phyloP scores from a whole-genome alignment of 2,797 vertebrate genomes.

The Channallabes apus region DNA sequence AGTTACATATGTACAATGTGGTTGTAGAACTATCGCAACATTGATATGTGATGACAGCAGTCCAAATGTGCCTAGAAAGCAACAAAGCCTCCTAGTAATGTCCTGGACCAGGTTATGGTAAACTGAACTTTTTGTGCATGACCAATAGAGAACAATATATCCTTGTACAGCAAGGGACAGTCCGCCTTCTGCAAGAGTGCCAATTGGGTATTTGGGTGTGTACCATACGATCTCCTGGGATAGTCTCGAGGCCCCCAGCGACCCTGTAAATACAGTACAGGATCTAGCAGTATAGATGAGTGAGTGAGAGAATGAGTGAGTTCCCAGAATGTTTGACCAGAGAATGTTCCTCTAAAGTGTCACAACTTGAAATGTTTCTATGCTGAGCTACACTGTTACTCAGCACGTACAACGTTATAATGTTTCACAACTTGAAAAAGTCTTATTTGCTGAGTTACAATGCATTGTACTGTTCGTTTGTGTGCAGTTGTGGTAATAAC shows the following conservation, averaged over 20 bases:
- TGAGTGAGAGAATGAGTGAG: no score
- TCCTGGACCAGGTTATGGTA: neutral
- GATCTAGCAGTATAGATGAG: no score
- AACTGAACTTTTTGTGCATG: neutral
- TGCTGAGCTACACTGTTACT: neutral
- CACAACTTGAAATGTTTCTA: neutral
- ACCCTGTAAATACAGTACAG: no score
- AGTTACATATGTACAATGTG: no score
- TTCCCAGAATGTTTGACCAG: no score
- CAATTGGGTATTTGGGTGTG: neutral
- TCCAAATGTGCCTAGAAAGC: no score
- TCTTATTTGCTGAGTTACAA: neutral
- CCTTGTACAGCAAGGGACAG: neutral
- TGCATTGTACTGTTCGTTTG: neutral
- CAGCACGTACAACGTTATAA: neutral
- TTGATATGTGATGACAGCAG: no score
- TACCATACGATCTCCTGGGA: no score
- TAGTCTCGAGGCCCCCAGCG: no score
- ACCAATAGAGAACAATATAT: constrained; percentile 2
- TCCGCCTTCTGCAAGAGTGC: no score
- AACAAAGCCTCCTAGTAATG: no score
- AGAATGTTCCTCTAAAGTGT: neutral
- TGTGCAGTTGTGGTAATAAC: neutral
- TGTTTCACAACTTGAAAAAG: neutral
- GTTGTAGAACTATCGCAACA: no score